Conservation (phyloP, 2,797 vertebrate genomes). For the Myotis planiceps region DNA sequence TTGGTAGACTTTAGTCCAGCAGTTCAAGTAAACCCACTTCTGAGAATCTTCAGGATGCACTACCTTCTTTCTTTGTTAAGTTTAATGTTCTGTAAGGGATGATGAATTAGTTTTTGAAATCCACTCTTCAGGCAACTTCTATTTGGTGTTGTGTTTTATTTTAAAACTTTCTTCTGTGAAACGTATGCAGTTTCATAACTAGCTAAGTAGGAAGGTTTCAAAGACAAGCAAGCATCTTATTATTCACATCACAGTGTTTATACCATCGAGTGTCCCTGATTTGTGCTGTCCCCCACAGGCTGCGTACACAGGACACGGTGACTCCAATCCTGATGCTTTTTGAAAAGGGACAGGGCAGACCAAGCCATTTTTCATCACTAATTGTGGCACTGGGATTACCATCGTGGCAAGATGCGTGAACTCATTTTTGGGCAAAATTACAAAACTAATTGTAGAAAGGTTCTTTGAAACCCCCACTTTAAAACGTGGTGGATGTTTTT, state of each 20-base stretch:
- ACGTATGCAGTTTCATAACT: not conserved
- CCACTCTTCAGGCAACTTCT: not conserved
- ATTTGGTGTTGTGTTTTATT: not conserved
- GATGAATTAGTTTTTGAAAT: not conserved
- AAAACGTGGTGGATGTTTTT: not conserved
- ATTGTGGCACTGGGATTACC: not conserved
- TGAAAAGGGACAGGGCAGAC: not conserved
- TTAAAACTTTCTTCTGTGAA: not conserved
- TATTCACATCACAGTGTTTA: too few relatives aligned
- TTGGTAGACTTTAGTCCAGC: not conserved
- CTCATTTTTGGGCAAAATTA: constrained; percentile 30
- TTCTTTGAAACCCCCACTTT: constrained; percentile 1
- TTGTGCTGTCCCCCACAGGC: not conserved
- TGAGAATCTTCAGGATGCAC: constrained; percentile 8
- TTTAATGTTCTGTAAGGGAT: not conserved
- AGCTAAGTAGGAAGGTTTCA: not conserved
- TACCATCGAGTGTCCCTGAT: not conserved
- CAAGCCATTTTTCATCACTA: not conserved
- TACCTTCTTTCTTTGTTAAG: not conserved
- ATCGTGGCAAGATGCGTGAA: not conserved
- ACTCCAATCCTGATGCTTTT: not conserved
- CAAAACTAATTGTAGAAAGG: not conserved
- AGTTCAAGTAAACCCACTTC: not conserved
- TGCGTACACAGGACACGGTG: not conserved
- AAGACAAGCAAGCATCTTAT: not conserved